Base-by-base conservation (phyloP, 2,113 vertebrate species). In the Turdus rufiventris region DNA sequence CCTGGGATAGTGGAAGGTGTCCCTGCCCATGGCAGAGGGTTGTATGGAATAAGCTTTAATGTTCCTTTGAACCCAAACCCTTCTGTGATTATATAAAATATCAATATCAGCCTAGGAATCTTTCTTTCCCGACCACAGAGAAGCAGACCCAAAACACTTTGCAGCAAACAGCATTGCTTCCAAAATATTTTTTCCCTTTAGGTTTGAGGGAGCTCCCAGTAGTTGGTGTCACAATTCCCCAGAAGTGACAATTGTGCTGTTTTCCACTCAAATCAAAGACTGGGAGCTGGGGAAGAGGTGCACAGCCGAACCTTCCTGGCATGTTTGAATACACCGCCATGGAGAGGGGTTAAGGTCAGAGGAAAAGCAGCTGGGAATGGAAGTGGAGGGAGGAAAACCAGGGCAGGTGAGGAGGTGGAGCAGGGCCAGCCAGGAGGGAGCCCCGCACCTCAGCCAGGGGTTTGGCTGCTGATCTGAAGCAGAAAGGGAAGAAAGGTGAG, bases 31-130 rank as follows among this genome's bases (percentile, higher is more conserved):
- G 43, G 50, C 24, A 36, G 20, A 29, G 20, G 17, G 17, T 12
- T 4, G 25, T 0, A 6, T 0, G 0, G 5, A 38, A 8, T 67
- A n/a, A 0, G 2, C 4, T 54, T 40, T 40, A 4, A 45, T 7
- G 2, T n/a, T 13, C 38, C 5, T 53, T 38, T 6, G 4, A 18
- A n/a, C 13, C n/a, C n/a, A 26, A 26, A 12, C 28, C 7, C 4
- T 25, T 40, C 19, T 40, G 38, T 21, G 34, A 26, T 47, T 12
- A 6, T 38, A 8, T 8, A 18, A 67, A 47, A 78, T 29, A 21
- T 47, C 8, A 4, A 17, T 8, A 36, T 21, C 29, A 61, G 45
- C 36, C 15, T 8, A 19, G 50, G 75, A 80, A 29, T 42, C 8
- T 60, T 72, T 66, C 21, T 62, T 60, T 74, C 19, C 12, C 2